Base-by-base conservation (phyloP, 2,888 invertebrate genomes). In the Philereme transversata region DNA sequence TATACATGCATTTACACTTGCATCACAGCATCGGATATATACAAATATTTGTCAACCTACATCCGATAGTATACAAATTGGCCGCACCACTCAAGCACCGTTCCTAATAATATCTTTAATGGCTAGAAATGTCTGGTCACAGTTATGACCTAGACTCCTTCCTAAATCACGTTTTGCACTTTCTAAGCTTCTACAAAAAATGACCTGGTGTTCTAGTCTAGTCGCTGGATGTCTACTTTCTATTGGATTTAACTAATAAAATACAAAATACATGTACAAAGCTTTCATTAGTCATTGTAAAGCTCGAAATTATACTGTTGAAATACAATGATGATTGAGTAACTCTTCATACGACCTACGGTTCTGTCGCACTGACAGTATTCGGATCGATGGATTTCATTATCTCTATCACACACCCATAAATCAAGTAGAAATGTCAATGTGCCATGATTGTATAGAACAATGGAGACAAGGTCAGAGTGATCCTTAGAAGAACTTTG, bases 281-380 rank as follows among this genome's bases (percentile, higher is more conserved):
- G 9, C n/a, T 60, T 34, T 48, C 36, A 57, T 55, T 50, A 52
- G 22, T 48, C 51, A 60, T 51, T 60, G 70, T 62, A 72, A 68
- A 66, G 70, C 72, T 73, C 10, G 65, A 68, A 69, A 76, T 76
- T 74, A 73, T 75, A 73, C 68, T 86, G 82, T 82, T 74, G 84
- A 81, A 85, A 86, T 77, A 75, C 71, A 59, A 65, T 55, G 69
- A 59, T 69, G 77, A 78, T 90, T 87, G 84, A 79, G 86, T 75
- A 88, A 90, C 71, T 65, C 51, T 47, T 54, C 38, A 34, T 34
- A 62, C 86, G 82, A 79, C 83, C 83, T 82, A 83, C 87, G 77
- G 83, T 83, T 87, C 85, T 87, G 88, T 86, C 83, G 70, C 78
- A 83, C 78, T 82, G 81, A 73, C 79, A 82, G 75, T 74, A 70